phyloP scores from a whole-genome alignment of 1,140 invertebrate species.

The Bombus waltoni region DNA sequence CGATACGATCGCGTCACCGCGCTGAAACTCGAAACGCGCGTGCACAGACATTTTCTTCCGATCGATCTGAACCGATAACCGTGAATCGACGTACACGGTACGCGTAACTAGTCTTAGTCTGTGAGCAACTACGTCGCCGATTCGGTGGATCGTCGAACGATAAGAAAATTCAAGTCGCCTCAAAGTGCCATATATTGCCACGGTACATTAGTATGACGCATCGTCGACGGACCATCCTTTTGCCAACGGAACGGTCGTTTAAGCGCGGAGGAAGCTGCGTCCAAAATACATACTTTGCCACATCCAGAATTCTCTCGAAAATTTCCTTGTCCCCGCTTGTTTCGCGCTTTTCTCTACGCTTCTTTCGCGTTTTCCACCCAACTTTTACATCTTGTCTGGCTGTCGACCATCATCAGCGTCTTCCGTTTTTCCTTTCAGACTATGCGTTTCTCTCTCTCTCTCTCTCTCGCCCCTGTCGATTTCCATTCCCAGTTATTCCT shows the following conservation, averaged over 20 bases:
- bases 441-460: background rate
- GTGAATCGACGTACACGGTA: background rate
- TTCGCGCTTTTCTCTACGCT: background rate
- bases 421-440: background rate
- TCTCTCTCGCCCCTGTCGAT: background rate
- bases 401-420: background rate
- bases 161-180: conserved; percentile 60
- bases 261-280: conserved; percentile 54
- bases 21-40: background rate
- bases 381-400: background rate
- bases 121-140: too few species aligned
- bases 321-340: background rate
- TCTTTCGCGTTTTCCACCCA: background rate
- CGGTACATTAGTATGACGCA: conserved; percentile 75
- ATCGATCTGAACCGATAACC: background rate
- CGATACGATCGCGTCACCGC: background rate
- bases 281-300: conserved; percentile 67
- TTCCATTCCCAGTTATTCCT: background rate
- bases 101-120: too few species aligned
- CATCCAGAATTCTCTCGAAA: conserved; percentile 58
- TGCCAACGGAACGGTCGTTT: conserved; percentile 56
- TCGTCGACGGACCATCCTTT: conserved; percentile 60
- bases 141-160: conserved; percentile 21
- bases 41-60: background rate
- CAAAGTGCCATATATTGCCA: conserved; percentile 75